Percentiles rank a stretch among this genome's conserved stretches.
These are phyloP conservation scores for Tretioscincus oriximinensis DNA, from an alignment of 2,113 vertebrate species.

Conservation along the genomic window DNA sequence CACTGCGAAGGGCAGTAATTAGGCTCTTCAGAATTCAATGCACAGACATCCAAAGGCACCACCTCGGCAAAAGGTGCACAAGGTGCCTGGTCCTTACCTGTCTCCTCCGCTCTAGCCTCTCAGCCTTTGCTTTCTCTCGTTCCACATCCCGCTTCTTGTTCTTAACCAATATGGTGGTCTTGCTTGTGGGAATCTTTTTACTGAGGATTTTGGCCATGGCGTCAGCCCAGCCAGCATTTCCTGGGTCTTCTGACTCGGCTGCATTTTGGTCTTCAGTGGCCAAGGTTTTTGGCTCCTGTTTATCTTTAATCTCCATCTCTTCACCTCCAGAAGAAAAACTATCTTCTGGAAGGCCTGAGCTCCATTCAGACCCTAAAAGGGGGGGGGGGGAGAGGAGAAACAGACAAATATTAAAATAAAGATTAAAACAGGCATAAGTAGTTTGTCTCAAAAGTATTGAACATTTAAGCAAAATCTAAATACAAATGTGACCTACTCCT, in stretches of 20 bases:
- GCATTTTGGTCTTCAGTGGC: slow-evolving; percentile 10
- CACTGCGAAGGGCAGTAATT: not conserved
- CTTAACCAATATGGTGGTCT: slow-evolving; percentile 82
- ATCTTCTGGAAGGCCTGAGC: slow-evolving; percentile 52
- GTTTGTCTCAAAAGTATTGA: no score
- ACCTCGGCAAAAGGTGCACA: no score
- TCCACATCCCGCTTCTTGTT: slow-evolving; percentile 83
- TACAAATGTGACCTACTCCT: no score
- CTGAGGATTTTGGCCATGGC: slow-evolving; percentile 94
- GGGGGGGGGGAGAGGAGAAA: not conserved
- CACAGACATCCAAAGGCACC: no score
- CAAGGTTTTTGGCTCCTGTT: slow-evolving; percentile 48
- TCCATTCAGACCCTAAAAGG: slow-evolving; percentile 54
- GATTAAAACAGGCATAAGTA: no score
- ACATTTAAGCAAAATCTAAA: no score
- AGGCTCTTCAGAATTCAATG: not conserved
- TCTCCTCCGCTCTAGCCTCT: slow-evolving; percentile 78
- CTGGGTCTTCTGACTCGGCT: slow-evolving; percentile 49
- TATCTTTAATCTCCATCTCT: slow-evolving; percentile 67
- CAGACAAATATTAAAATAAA: no score
- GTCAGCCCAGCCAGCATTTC: slow-evolving; percentile 86
- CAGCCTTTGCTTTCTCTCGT: slow-evolving; percentile 75
- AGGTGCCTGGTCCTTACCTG: slow-evolving; percentile 71
- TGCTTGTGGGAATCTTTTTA: slow-evolving; percentile 77
- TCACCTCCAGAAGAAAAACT: slow-evolving; percentile 59